Base-by-base conservation (phyloP, 1,140 invertebrate species). In the Dendroctonus ponderosae region DNA sequence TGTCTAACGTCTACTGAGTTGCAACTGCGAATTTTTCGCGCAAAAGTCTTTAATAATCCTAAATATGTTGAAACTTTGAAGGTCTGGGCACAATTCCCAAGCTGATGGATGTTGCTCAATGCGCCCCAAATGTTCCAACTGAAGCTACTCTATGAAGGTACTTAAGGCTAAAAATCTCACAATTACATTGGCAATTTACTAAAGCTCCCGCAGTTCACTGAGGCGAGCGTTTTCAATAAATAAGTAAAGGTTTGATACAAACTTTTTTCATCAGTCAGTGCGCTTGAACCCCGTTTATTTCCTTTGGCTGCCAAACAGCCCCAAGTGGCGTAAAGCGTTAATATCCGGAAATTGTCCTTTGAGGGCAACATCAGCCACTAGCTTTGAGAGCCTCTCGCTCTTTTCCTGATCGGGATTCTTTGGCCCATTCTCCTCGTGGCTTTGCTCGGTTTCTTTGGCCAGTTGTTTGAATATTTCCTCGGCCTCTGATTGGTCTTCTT, bases 391-490 rank as follows among this genome's bases (percentile, higher is more conserved):
- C 53, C 14, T 67, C 9, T 67, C 56, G 12, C 46, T 50, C 8
- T n/a, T 60, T 48, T 67, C 41, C 46, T 67, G 57, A 8, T 67
- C 65, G 41, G 53, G 52, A 39, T 50, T 67, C 43, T 60, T 58
- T 11, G 58, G 65, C 42, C 48, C 61, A 6, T 7, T 51, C 1
- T 54, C 11, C 12, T 6, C 41, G 4, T 48, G 12, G 9, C 44
- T 54, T 7, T 37, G 42, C n/a, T 67, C 71, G 6, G 71, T 69
- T 62, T 77, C 75, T 6, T 74, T 74, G 4, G 73, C n/a, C 5
- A 78, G 66, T 59, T 78, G 72, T 59, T 74, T 72, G 53, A 78
- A 78, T 26, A 78, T 74, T 46, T 66, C 49, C 7, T 74, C 65
- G 2, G 73, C 71, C 66, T 76, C 74, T 12, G 51, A 51, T 42